Base-by-base conservation (phyloP, 2,113 vertebrate species). In the Enhydra lutris region DNA sequence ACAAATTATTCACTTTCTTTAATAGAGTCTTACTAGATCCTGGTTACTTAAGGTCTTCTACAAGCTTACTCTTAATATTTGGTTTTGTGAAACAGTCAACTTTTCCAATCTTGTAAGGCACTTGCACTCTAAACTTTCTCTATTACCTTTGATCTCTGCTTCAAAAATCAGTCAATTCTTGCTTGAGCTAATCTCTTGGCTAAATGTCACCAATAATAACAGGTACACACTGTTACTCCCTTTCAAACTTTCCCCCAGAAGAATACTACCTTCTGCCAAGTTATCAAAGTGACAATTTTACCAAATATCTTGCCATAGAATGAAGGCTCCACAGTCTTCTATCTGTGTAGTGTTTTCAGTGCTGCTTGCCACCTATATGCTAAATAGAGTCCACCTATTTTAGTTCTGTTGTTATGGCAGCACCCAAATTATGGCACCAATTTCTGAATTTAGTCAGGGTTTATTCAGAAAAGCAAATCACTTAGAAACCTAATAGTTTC, bases 121-220 rank as follows among this genome's bases (percentile, higher is more conserved):
- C 13, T 80, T 47, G 29, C 61, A 29, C 12, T 83, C 81, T 90
- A 71, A 55, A 93, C 55, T 90, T 81, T 65, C 52, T 65, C 65
- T 87, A 74, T 83, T 94, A 73, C 47, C 61, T 96, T 95, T 95
- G 59, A 92, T 80, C 39, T 83, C 42, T 93, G 55, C 74, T 86
- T 92, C 24, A 80, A 94, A 91, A 92, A 88, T n/a, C 36, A 95
- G 80, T 92, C 61, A 57, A 74, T 94, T 94, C 88, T 67, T 83
- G 18, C 34, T 81, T 92, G 24, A 81, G 65, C n/a, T 94, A 95
- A 92, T 87, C 81, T 92, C 84, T 94, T 73, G 31, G 69, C 21
- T 89, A 93, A 95, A 97, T 89, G 67, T 91, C 88, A 73, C 87
- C 79, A 86, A 42, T 10, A 78, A 74, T n/a, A 45, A 20, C 36